These are phyloP conservation scores for Sebastes melanostomus DNA, from an alignment of 2,797 vertebrate genomes.

Conservation along the genomic window DNA sequence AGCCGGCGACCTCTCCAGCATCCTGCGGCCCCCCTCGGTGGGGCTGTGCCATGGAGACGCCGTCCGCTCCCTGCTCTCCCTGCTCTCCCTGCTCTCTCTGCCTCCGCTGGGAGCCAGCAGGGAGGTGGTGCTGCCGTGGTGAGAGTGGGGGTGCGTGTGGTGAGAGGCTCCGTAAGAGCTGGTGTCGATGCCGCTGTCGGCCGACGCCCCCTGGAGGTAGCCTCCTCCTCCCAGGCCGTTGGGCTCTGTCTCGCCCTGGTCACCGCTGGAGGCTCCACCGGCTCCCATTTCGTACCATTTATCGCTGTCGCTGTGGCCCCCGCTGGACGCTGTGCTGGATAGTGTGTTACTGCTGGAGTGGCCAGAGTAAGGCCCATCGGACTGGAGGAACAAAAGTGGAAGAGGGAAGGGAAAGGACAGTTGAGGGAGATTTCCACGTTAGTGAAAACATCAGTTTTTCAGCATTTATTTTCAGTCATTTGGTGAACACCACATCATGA, in stretches of 20 bases:
- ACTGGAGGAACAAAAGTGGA: slow-evolving; percentile 70
- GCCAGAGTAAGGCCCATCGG: slow-evolving; percentile 94
- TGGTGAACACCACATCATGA: not conserved
- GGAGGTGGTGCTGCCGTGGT: slow-evolving; percentile 88
- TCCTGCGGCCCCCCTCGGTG: slow-evolving; percentile 87
- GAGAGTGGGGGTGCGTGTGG: slow-evolving; percentile 72
- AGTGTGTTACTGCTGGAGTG: slow-evolving; percentile 99
- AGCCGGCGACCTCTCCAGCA: slow-evolving; percentile 85
- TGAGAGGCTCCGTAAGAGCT: slow-evolving; percentile 87
- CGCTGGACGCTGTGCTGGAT: slow-evolving; percentile 95
- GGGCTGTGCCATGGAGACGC: slow-evolving; percentile 94
- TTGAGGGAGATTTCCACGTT: not conserved
- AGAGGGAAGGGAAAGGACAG: not conserved
- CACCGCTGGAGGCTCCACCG: slow-evolving; percentile 80
- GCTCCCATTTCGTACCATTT: slow-evolving; percentile 96
- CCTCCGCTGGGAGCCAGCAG: slow-evolving; percentile 84
- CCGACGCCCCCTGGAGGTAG: slow-evolving; percentile 93
- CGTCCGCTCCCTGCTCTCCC: slow-evolving; percentile 78
- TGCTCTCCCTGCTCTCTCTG: slow-evolving; percentile 57
- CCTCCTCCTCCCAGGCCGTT: slow-evolving; percentile 90
- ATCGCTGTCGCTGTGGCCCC: slow-evolving; percentile 93
- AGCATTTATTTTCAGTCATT: too few species aligned
- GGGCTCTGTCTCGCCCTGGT: slow-evolving; percentile 89
- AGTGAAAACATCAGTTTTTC: not conserved
- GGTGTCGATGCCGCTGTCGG: slow-evolving; percentile 95